Evolutionary conservation across 2,113 vertebrate genomes (phyloP), one percentile per base, ranked within the genome.

Genomic region (Stigmatopora argus): DNA sequence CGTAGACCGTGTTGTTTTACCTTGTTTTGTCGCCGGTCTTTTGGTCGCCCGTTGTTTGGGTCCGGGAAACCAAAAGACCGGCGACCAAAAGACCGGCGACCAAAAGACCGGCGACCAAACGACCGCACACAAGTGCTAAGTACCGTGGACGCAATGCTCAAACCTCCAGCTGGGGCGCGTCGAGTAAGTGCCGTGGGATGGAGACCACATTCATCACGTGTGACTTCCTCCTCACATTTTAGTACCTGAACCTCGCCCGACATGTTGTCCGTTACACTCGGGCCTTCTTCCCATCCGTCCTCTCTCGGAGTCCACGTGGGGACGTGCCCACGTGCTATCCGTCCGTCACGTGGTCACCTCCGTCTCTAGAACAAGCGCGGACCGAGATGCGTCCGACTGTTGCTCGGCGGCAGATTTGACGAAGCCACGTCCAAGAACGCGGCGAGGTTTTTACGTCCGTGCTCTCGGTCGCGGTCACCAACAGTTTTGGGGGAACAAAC

Each of bases 391-490:
- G 53, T 61, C 70, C 66, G 64, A 51, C 78, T 75, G 72, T 72
- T 67, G 80, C 77, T 70, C 64, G 38, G 34, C 83, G 62, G 59
- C 75, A 53, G 67, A 81, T 65, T 72, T 72, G 69, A 83, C 78
- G 72, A 69, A 51, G 71, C 75, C 18, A 66, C 77, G 76, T 86
- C 84, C 84, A 73, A 80, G 83, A 80, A 82, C 80, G 78, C 70
- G 79, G 83, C 75, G 65, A 80, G 14, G 72, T 83, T 85, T 89
- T 89, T 87, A 83, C 84, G 76, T 88, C 85, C 67, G 79, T 85
- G 84, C 79, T 61, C 69, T 77, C 63, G 65, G 81, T 60, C 26
- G 83, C 23, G 60, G 83, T 83, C 81, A 89, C 80, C 82, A 76
- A 83, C 69, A 73, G 78, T 79, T 83, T 56, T 69, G 69, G 1